phyloP scores from a whole-genome alignment of 2,113 vertebrate genomes.

The Pelodiscus sinensis region DNA sequence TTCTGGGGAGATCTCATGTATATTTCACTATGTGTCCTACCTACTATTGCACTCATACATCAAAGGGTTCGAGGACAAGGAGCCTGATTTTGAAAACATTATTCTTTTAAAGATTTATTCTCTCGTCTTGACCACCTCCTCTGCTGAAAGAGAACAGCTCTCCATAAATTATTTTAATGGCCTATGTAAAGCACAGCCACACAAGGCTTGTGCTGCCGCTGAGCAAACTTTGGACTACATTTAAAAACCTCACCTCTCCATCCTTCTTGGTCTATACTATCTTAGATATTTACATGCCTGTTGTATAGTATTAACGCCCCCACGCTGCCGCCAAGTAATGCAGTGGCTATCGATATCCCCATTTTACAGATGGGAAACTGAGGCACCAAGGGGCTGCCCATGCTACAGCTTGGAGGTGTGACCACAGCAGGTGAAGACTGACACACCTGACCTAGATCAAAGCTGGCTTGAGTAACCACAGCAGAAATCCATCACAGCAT shows the following conservation, averaged over 20 bases:
- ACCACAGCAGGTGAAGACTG: background rate
- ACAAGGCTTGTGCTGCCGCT: background rate
- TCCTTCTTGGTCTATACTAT: rapidly evolving
- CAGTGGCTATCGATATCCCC: background rate
- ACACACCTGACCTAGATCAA: background rate
- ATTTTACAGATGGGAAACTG: rapidly evolving
- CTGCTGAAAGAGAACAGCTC: conserved; percentile 67
- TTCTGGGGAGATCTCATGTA: conserved; percentile 78
- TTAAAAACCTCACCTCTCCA: background rate
- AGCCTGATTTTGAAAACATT: conserved; percentile 85
- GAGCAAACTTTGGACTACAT: background rate
- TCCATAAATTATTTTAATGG: conserved; percentile 77
- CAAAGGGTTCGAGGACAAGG: conserved; percentile 82
- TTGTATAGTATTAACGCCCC: rapidly evolving
- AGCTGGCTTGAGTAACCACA: too few species aligned
- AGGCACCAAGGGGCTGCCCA: rapidly evolving
- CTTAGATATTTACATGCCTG: background rate
- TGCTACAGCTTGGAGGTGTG: background rate
- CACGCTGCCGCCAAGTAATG: background rate
- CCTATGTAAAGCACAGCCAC: conserved; percentile 51
- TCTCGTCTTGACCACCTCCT: conserved; percentile 80
- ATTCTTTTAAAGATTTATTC: conserved; percentile 86
- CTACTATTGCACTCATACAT: conserved; percentile 84
- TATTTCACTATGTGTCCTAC: conserved; percentile 83
- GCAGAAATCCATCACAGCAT: background rate